A percentile compares a stretch with the other conserved stretches of the same genome.
Evolutionary conservation across 2,797 vertebrate genomes (phyloP).

Genomic region (Fundulus diaphanus): DNA sequence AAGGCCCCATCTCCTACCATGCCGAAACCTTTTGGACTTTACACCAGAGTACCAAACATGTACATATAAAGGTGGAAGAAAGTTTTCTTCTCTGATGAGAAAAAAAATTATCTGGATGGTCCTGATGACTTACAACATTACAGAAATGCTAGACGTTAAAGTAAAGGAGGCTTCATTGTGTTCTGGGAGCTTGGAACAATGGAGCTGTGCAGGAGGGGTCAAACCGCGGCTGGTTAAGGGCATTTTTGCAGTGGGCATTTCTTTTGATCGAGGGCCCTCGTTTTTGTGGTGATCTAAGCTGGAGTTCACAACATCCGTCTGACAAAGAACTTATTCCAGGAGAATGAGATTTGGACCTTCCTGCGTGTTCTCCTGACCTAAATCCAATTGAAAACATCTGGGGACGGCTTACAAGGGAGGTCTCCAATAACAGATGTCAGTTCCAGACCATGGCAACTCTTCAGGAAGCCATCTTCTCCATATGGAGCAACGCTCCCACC

Average conservation of each 20-base stretch:
- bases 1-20: too few species aligned
- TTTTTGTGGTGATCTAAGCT: neutral
- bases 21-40: too few species aligned
- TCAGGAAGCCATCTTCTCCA: neutral
- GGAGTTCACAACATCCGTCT: neutral
- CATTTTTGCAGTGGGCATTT: neutral
- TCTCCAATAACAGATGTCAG: neutral
- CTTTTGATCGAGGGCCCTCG: neutral
- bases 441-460: neutral
- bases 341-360: neutral
- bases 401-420: neutral
- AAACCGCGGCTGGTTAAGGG: neutral
- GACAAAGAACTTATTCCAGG: neutral
- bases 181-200: neutral
- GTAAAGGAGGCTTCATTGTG: too few species aligned
- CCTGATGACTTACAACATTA: too few species aligned
- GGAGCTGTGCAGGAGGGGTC: neutral
- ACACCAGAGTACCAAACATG: too few species aligned
- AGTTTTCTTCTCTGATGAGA: too few species aligned
- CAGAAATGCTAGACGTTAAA: too few species aligned
- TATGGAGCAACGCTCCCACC: neutral
- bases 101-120: too few species aligned
- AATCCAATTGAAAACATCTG: neutral
- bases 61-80: too few species aligned
- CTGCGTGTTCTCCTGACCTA: neutral